Evolutionary conservation across 2,888 invertebrate genomes (phyloP), one percentile per base, ranked within the genome.

Genomic region (Hermaeophaga mercurialis): DNA sequence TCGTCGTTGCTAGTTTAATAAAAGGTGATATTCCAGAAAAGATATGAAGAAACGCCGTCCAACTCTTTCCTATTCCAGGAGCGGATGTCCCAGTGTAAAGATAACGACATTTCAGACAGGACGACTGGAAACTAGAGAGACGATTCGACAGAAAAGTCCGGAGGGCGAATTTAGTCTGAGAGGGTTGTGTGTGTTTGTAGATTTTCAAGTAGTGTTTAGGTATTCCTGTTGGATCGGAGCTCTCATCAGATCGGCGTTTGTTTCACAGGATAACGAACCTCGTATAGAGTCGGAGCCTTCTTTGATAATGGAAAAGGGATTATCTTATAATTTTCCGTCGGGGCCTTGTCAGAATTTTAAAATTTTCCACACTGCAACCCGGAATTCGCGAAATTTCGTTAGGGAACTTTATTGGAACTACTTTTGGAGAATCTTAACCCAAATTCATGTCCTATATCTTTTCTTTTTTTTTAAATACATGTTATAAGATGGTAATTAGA

Each of bases 161-260:
- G 57, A 70, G 75, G 74, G 73, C 70, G 75, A 76, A 76, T 76
- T 76, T 76, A 76, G 76, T 76, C 75, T 74, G 70, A 72, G 68
- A 38, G 69, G 61, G 66, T 69, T 68, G 73, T 67, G 73, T 67
- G 73, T 75, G 75, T 77, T 75, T 74, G 75, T 74, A 75, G 77
- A 76, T 77, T 77, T 74, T 74, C 75, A 76, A 77, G 76, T 76
- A 75, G 76, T 75, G 74, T 76, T 76, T 76, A 73, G 73, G 76
- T 77, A 77, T 77, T 77, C 77, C 70, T 70, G 54, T 61, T 59
- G 65, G 71, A 72, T 76, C 69, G 73, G 69, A 68, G 71, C 72
- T 73, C 73, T 76, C 75, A 75, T 76, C 75, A 75, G 71, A 63
- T 64, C 62, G 63, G 66, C 66, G 67, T 67, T 67, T 73, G 72